Base-by-base conservation (phyloP, 1,140 invertebrate genomes). In the Bombus pascuorum region DNA sequence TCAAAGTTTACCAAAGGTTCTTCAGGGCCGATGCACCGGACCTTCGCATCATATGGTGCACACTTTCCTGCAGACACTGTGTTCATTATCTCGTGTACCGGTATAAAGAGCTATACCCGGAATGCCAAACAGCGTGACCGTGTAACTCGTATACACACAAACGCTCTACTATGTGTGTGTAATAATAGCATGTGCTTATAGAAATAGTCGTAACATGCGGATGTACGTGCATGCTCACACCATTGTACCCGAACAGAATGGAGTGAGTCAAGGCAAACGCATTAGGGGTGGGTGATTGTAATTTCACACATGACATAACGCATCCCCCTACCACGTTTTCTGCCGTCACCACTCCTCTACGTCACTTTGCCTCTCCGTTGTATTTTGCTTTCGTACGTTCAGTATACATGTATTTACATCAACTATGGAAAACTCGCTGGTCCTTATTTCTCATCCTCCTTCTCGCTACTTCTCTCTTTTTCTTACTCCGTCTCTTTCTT, bases 301-400 rank as follows among this genome's bases (percentile, higher is more conserved):
- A 93, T 93, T 93, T 93, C 91, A 93, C 92, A 92, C 91, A 92
- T 92, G 92, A 92, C 83, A 85, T 92, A 89, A 92, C 88, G 86
- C 87, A 74, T 75, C 53, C 72, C 81, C 80, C 75, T 53, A 47
- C 81, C 74, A 71, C 44, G 68, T 79, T 68, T 81, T 81, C 71
- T 82, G 66, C 74, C 74, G 74, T 76, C 44, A 68, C 77, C 88
- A 81, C 32, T 80, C 39, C 85, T 89, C 83, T 75, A 62, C 72
- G 42, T 85, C 86, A 28, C 65, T 37, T 81, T 80, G 34, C 47
- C 78, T 75, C 75, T 25, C 53, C 66, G 70, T 70, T 84, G 71
- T 86, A 42, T 85, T 86, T 90, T 88, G 68, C 81, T 84, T 79
- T 86, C 81, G 72, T 87, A 76, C 70, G 75, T 84, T 81, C 78